Conservation (phyloP, 1,140 invertebrate genomes). For the Aphidius gifuensis region DNA sequence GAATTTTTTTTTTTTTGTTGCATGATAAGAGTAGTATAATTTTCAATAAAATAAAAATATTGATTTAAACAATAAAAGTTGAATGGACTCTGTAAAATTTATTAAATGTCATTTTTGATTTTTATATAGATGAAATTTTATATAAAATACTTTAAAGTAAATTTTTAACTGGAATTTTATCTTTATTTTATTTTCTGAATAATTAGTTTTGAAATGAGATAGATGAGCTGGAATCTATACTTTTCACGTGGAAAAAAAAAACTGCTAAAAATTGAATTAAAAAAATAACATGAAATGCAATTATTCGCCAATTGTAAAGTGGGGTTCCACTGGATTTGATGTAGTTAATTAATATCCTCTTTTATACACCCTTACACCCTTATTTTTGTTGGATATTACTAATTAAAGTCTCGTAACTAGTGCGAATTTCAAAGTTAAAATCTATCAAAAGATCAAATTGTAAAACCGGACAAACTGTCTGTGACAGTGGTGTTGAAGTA, state of each 20-base stretch:
- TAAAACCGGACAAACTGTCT: slow-evolving; percentile 31
- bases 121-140: background rate
- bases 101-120: too few relatives aligned
- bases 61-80: too few relatives aligned
- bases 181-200: background rate
- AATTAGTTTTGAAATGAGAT: background rate
- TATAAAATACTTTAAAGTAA: too few relatives aligned
- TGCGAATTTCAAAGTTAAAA: background rate
- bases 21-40: too few relatives aligned
- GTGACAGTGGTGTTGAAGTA: slow-evolving; percentile 5
- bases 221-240: slow-evolving; percentile 9
- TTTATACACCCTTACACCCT: background rate
- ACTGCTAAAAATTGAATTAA: background rate
- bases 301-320: slow-evolving; percentile 30
- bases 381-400: slow-evolving; percentile 16
- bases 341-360: slow-evolving; percentile 43
- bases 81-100: too few relatives aligned
- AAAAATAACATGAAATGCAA: slow-evolving; percentile 24
- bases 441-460: slow-evolving; percentile 40
- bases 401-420: slow-evolving; percentile 45
- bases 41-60: too few relatives aligned
- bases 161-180: too few relatives aligned
- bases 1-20: too few relatives aligned
- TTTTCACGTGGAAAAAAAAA: slow-evolving; percentile 1
- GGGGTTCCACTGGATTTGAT: slow-evolving; percentile 32